Evolutionary conservation across 2,888 invertebrate genomes (phyloP).

Genomic region (Invenusta paracnida): DNA sequence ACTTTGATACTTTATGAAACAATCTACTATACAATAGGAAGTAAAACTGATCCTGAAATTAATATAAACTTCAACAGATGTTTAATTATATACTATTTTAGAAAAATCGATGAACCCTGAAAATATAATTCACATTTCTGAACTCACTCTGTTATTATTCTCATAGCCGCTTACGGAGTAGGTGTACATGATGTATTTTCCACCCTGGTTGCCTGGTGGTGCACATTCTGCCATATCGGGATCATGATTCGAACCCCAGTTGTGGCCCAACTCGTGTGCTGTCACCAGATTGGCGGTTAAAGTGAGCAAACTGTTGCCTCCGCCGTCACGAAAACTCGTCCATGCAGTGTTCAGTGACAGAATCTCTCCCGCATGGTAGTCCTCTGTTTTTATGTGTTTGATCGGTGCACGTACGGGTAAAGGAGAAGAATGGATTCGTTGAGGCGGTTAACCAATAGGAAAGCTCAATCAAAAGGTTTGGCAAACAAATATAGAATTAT

Average conservation of each 20-base stretch:
- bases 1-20: too few relatives aligned
- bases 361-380: not conserved
- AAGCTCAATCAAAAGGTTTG: too few relatives aligned
- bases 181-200: constrained; percentile 91
- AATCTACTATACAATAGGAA: too few relatives aligned
- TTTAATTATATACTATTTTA: too few relatives aligned
- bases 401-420: too few relatives aligned
- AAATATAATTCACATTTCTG: constrained; percentile 46
- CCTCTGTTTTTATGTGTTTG: too few relatives aligned
- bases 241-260: constrained; percentile 96
- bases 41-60: too few relatives aligned
- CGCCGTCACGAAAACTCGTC: constrained; percentile 19
- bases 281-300: constrained; percentile 69
- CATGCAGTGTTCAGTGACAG: constrained; percentile 22
- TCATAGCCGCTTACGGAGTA: constrained; percentile 86
- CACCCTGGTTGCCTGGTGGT: constrained; percentile 85
- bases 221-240: constrained; percentile 91
- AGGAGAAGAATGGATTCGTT: too few relatives aligned
- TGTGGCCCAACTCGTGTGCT: constrained; percentile 81
- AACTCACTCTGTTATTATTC: constrained; percentile 87
- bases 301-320: constrained; percentile 11
- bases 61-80: too few relatives aligned
- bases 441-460: too few relatives aligned
- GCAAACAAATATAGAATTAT: too few relatives aligned
- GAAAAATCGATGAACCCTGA: too few relatives aligned